phyloP scores from a whole-genome alignment of 2,113 vertebrate species.

The Brachyhypopomus gauderio region DNA sequence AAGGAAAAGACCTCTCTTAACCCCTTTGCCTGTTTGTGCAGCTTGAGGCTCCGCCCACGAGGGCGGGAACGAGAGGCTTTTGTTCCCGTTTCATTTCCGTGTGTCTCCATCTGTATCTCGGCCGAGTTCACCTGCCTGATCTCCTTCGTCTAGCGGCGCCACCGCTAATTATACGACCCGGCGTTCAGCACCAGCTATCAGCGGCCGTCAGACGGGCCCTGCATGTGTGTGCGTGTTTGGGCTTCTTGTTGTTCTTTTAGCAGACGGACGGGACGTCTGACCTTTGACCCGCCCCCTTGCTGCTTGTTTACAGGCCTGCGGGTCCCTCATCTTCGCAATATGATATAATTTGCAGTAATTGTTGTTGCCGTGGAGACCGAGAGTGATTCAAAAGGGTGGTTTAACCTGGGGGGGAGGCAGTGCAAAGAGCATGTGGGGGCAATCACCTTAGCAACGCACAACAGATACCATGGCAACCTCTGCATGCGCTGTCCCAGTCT shows the following conservation, averaged over 20 bases:
- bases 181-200: background rate
- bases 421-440: constrained; percentile 42
- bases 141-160: background rate
- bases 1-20: background rate
- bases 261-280: constrained; percentile 17
- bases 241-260: constrained; percentile 10
- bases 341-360: constrained; percentile 27
- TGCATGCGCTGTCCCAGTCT: constrained; percentile 1
- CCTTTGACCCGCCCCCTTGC: constrained; percentile 9
- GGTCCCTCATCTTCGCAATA: constrained; percentile 6
- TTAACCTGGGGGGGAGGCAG: constrained; percentile 42
- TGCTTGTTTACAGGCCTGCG: constrained; percentile 6
- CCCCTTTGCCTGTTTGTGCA: constrained; percentile 9
- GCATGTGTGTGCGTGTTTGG: background rate
- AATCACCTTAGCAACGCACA: constrained; percentile 48
- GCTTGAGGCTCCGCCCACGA: background rate
- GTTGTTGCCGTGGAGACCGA: constrained; percentile 26
- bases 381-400: constrained; percentile 15
- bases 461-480: constrained; percentile 53
- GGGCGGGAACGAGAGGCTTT: constrained; percentile 34
- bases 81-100: constrained; percentile 20
- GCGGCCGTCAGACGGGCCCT: background rate
- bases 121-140: background rate
- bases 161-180: constrained; percentile 11
- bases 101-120: constrained; percentile 11